phyloP scores from a whole-genome alignment of 2,797 vertebrate genomes.

The Malurus splendens region DNA sequence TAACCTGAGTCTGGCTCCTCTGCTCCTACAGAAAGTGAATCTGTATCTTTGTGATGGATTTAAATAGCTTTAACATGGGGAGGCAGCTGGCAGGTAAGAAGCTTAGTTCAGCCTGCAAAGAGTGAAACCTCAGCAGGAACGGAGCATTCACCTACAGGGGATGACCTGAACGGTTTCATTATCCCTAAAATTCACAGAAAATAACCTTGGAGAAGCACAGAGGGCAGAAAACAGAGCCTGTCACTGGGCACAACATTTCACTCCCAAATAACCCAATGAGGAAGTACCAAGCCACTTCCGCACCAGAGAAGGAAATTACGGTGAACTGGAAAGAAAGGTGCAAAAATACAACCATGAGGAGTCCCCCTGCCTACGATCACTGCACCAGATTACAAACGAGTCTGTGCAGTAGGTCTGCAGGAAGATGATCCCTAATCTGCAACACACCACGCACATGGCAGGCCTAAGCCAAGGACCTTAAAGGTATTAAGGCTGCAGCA shows the following conservation, averaged over 20 bases:
- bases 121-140: not conserved
- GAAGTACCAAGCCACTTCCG: fast-evolving
- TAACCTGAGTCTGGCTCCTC: not conserved
- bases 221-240: not conserved
- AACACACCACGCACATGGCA: fast-evolving
- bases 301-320: not conserved
- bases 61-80: not conserved
- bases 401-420: not conserved
- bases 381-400: not conserved
- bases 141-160: not conserved
- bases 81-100: slow-evolving; percentile 25
- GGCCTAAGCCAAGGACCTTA: not conserved
- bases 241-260: not conserved
- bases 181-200: fast-evolving
- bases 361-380: not conserved
- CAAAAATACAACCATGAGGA: not conserved
- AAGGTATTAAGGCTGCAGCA: not conserved
- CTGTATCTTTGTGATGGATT: not conserved
- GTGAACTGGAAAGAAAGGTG: not conserved
- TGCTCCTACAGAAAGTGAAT: slow-evolving; percentile 5
- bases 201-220: not conserved
- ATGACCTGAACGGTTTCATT: not conserved
- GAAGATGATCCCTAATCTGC: slow-evolving; percentile 2
- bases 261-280: not conserved
- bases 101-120: not conserved